Base-by-base conservation (phyloP, 2,797 vertebrate genomes). In the Coreius guichenoti region DNA sequence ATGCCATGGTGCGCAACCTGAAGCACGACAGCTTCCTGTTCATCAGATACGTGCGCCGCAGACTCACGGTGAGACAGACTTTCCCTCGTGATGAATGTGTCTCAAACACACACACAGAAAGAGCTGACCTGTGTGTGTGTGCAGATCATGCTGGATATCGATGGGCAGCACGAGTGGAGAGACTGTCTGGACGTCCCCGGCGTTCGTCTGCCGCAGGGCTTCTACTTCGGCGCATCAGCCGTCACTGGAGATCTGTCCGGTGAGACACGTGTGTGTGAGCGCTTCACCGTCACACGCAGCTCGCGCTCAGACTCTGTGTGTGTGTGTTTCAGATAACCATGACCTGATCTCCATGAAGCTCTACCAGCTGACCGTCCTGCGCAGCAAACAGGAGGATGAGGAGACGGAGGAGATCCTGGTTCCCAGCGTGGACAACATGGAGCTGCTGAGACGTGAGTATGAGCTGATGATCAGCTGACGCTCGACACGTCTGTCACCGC, bases 21-120 rank as follows among this genome's bases (percentile, higher is more conserved):
- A 95, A 97, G 21, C 97, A 99, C 0, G 98, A 99, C 94, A 97
- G 96, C 81, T 99, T 99, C 94, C 93, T 99, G 63, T 97, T 99
- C 91, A 97, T 99, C 88, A 95, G 97, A 91, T 99, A 99, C 1
- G 93, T 98, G 78, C 97, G 97, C 78, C 96, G 96, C 88, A 93
- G 98, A 54, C 95, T 99, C 58, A 99, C 97, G 86, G 98, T 99
- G 89, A 96, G 97, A 4, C 19, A 51, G 23, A 23, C 21, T 21
- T 9, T 12, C 19, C 8, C 21, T 14, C 8, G 7, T 21, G 43
- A n/a, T 47, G 13, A 47, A 47, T 17, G n/a, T 17, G 8, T 56
- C 21, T 9, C 54, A n/a, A n/a, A 13, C 29, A 13, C 29, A 56
- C 39, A 47, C 23, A 70, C 17, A n/a, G 1, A 45, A 5, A 65